phyloP scores from a whole-genome alignment of 2,888 invertebrate species.

The Zaprionus lineosus region DNA sequence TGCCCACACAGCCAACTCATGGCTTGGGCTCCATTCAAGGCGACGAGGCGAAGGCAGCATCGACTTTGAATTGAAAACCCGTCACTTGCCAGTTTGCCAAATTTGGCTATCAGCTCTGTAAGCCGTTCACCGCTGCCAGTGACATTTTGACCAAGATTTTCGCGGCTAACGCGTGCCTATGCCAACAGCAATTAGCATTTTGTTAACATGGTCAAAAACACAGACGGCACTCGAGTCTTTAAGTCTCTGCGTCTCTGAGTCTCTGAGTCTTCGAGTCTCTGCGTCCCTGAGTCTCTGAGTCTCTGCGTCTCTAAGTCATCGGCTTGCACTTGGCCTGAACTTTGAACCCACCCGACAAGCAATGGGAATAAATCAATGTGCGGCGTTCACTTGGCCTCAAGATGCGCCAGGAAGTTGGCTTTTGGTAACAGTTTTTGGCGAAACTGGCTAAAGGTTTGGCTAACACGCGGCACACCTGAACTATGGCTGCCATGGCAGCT shows the following conservation, averaged over 20 bases:
- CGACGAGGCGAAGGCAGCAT: neutral
- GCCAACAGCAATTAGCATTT: constrained; percentile 63
- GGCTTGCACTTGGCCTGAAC: constrained; percentile 57
- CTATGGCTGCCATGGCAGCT: constrained; percentile 27
- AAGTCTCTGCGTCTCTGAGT: too few species aligned
- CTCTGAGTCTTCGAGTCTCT: too few species aligned
- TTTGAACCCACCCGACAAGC: constrained; percentile 52
- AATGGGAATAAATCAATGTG: constrained; percentile 60
- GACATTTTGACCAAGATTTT: constrained; percentile 59
- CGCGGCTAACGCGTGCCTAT: constrained; percentile 56
- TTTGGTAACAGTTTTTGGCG: neutral
- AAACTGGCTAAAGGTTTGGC: constrained; percentile 63
- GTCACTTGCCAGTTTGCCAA: constrained; percentile 56
- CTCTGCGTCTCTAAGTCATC: too few species aligned
- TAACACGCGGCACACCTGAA: constrained; percentile 78
- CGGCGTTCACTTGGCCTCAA: constrained; percentile 15
- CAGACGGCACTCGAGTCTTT: too few species aligned
- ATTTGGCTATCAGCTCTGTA: constrained; percentile 66
- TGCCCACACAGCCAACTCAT: constrained; percentile 29
- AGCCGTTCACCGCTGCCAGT: constrained; percentile 48
- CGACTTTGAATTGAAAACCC: constrained; percentile 26
- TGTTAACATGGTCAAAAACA: constrained; percentile 40
- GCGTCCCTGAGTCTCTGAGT: too few species aligned
- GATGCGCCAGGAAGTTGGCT: constrained; percentile 49
- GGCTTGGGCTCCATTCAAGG: too few species aligned